Percentiles rank a stretch among this genome's conserved stretches.
Conservation (phyloP, 2,888 invertebrate species). For the Acleris sparsana region DNA sequence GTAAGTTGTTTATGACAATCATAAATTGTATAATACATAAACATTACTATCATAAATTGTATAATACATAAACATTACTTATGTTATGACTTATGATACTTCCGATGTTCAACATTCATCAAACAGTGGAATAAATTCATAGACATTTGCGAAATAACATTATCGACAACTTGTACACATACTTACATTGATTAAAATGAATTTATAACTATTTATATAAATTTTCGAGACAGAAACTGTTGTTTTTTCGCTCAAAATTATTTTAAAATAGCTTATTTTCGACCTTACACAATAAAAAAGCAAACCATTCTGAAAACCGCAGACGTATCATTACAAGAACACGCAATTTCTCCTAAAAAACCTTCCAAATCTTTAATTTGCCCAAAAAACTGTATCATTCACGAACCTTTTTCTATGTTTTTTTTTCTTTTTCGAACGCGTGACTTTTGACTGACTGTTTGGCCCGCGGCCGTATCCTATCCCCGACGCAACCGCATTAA, state of each 20-base stretch:
- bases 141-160: too few relatives aligned
- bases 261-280: conserved; percentile 27
- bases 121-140: background rate
- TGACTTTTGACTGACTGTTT: conserved; percentile 83
- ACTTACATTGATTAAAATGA: too few relatives aligned
- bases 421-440: conserved; percentile 64
- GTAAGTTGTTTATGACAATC: background rate
- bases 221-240: background rate
- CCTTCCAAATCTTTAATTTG: conserved; percentile 77
- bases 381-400: conserved; percentile 82
- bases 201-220: too few relatives aligned
- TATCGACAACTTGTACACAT: too few relatives aligned
- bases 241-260: conserved; percentile 21
- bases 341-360: conserved; percentile 76
- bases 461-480: conserved; percentile 71
- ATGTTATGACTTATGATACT: too few relatives aligned
- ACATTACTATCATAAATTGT: background rate
- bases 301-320: conserved; percentile 43
- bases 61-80: too few relatives aligned
- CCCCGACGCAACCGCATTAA: conserved; percentile 67
- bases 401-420: conserved; percentile 65
- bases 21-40: background rate
- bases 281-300: conserved; percentile 40
- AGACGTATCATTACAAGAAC: conserved; percentile 73
- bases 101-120: background rate